phyloP scores from a whole-genome alignment of 2,797 vertebrate species.

The Ctenopoma multispine region DNA sequence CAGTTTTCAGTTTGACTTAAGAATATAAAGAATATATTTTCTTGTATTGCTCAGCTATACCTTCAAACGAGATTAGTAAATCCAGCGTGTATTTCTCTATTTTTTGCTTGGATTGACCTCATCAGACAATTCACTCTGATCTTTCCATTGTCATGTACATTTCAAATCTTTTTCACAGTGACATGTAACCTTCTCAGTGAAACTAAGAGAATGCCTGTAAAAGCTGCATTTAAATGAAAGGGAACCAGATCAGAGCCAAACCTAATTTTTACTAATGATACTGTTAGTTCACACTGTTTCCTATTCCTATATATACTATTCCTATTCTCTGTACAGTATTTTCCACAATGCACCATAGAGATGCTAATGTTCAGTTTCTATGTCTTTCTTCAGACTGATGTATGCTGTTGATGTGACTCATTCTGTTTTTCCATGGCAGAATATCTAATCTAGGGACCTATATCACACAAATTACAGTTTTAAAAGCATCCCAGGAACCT shows the following conservation, averaged over 20 bases:
- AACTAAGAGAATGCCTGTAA: slow-evolving; percentile 25
- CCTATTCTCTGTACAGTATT: not conserved
- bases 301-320: slow-evolving; percentile 9
- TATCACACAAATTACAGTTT: slow-evolving; percentile 51
- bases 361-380: slow-evolving; percentile 3
- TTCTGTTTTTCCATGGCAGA: slow-evolving; percentile 28
- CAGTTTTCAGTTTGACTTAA: not conserved
- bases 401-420: slow-evolving; percentile 39
- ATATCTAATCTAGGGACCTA: slow-evolving; percentile 42
- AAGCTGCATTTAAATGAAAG: slow-evolving; percentile 52
- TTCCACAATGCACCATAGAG: slow-evolving; percentile 13
- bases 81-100: slow-evolving; percentile 26
- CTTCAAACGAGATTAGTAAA: slow-evolving; percentile 22
- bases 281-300: slow-evolving; percentile 37
- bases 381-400: slow-evolving; percentile 22
- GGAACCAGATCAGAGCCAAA: slow-evolving; percentile 40
- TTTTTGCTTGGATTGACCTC: slow-evolving; percentile 56
- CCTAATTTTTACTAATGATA: slow-evolving; percentile 32
- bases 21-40: not conserved
- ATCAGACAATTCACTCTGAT: slow-evolving; percentile 35
- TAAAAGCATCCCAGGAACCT: slow-evolving; percentile 54
- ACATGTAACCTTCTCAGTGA: slow-evolving; percentile 44
- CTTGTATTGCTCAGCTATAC: slow-evolving; percentile 3
- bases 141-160: slow-evolving; percentile 40
- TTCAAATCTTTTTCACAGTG: slow-evolving; percentile 50